These are phyloP conservation scores for Helicoverpa assulta DNA, from an alignment of 2,888 invertebrate species.

Conservation along the genomic window DNA sequence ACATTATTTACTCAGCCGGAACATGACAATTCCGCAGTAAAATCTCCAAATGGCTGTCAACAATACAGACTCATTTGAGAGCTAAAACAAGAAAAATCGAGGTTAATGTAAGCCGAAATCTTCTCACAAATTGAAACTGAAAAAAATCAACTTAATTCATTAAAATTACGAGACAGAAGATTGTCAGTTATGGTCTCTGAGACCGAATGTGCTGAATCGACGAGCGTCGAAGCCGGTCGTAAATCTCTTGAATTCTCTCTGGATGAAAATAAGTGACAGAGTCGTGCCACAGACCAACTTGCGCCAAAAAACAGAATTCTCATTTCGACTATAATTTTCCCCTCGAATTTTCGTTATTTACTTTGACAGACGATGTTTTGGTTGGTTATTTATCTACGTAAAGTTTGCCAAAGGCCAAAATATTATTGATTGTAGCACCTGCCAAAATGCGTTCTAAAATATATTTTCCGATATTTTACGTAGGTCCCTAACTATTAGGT, in stretches of 20 bases:
- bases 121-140: constrained; percentile 60
- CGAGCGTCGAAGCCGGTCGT: constrained; percentile 83
- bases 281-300: constrained; percentile 62
- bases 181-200: constrained; percentile 84
- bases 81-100: constrained; percentile 49
- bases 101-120: constrained; percentile 53
- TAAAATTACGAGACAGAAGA: constrained; percentile 84
- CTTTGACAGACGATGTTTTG: constrained; percentile 12
- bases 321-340: constrained; percentile 33
- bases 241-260: constrained; percentile 83
- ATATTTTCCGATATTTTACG: neutral
- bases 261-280: constrained; percentile 84
- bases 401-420: constrained; percentile 22
- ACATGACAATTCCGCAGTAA: constrained; percentile 49
- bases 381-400: constrained; percentile 25
- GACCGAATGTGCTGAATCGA: constrained; percentile 86
- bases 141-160: constrained; percentile 79
- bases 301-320: constrained; percentile 50
- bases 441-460: constrained; percentile 10
- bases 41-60: constrained; percentile 58
- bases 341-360: constrained; percentile 12
- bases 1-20: constrained; percentile 54
- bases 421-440: constrained; percentile 11
- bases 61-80: constrained; percentile 45
- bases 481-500: too few species aligned